These are phyloP conservation scores for Nipponacmea schrenckii DNA, from an alignment of 2,888 invertebrate genomes.

Conservation along the genomic window DNA sequence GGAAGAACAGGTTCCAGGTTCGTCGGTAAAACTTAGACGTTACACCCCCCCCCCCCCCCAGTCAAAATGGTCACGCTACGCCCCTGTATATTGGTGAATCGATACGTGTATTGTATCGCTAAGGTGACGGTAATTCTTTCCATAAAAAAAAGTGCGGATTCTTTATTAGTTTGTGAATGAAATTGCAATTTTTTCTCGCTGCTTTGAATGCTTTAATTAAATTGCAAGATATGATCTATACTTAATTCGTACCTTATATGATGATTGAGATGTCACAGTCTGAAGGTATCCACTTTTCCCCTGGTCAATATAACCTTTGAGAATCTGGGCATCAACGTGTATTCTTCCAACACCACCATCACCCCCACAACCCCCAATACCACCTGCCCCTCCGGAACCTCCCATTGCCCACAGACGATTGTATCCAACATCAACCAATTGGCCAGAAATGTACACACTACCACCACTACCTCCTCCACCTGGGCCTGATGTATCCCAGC, in stretches of 20 bases:
- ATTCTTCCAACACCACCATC: conserved; percentile 44
- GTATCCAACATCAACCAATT: conserved; percentile 44
- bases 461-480: conserved; percentile 56
- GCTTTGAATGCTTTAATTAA: too few species aligned
- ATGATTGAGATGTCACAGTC: neutral
- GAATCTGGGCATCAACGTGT: conserved; percentile 41
- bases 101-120: too few species aligned
- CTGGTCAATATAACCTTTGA: conserved; percentile 31
- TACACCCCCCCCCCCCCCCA: too few species aligned
- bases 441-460: conserved; percentile 44
- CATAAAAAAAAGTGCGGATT: too few species aligned
- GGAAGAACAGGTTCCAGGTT: too few species aligned
- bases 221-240: too few species aligned
- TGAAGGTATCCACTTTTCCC: neutral
- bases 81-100: too few species aligned
- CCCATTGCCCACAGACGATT: conserved; percentile 39
- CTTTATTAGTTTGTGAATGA: too few species aligned
- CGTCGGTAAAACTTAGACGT: too few species aligned
- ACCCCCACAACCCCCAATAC: conserved; percentile 39
- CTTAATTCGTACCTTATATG: neutral
- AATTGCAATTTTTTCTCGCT: too few species aligned
- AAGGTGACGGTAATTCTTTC: too few species aligned
- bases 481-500: conserved; percentile 52
- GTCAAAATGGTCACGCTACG: too few species aligned
- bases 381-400: conserved; percentile 41